These are phyloP conservation scores for Phorcus lineatus DNA, from an alignment of 2,888 invertebrate genomes.

Conservation along the genomic window DNA sequence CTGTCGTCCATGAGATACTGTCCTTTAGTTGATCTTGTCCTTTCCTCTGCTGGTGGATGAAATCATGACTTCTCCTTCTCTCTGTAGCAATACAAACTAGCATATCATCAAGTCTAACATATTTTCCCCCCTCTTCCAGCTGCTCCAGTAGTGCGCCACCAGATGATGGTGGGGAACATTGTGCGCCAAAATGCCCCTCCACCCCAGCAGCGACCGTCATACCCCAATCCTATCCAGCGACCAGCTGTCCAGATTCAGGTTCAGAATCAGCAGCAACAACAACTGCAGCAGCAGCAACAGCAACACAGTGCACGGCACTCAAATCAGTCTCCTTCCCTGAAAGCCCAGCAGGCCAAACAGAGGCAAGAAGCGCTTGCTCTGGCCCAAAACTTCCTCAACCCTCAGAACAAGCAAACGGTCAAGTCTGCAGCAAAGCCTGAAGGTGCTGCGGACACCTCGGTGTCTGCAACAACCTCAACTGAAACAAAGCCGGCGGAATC, in stretches of 20 bases:
- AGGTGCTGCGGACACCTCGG: constrained; percentile 25
- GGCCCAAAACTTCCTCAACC: constrained; percentile 71
- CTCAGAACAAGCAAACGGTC: constrained; percentile 54
- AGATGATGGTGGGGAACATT: constrained; percentile 63
- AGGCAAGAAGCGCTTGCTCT: constrained; percentile 69
- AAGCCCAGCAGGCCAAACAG: constrained; percentile 66
- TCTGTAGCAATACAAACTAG: too few relatives aligned
- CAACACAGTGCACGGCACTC: constrained; percentile 26
- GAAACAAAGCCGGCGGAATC: neutral
- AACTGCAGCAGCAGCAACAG: constrained; percentile 6
- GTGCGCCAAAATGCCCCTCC: constrained; percentile 50
- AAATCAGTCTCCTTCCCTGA: constrained; percentile 33
- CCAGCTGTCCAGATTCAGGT: constrained; percentile 48
- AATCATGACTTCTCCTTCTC: too few relatives aligned
- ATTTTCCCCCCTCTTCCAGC: constrained; percentile 1
- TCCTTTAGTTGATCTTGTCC: too few relatives aligned
- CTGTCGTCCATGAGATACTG: too few relatives aligned
- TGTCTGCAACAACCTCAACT: neutral
- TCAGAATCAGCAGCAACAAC: constrained; percentile 28
- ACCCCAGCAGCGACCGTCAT: constrained; percentile 41
- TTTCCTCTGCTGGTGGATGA: too few relatives aligned
- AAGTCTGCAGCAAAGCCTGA: constrained; percentile 33
- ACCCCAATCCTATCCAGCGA: constrained; percentile 67
- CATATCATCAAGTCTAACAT: neutral
- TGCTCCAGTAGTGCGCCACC: constrained; percentile 57